Evolutionary conservation across 2,113 vertebrate genomes (phyloP), one percentile per base, ranked within the genome.

Genomic region (Delphinus delphis): DNA sequence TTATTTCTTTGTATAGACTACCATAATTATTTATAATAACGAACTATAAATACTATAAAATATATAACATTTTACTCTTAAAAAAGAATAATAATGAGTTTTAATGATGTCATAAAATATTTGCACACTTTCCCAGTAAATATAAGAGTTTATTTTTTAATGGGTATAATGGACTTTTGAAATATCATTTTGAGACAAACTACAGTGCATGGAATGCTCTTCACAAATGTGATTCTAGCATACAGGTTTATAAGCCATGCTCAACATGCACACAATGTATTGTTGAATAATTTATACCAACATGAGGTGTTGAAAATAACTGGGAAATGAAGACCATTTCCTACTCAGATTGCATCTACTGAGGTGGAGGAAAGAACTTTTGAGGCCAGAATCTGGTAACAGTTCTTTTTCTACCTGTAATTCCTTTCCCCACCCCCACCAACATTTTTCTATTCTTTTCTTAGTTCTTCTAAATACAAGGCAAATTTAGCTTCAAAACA

Each of bases 201-300:
- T 58, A 9, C 84, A 80, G 74, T 95, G 2, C 17, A 81, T 80
- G 20, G 23, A 83, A 44, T 38, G 50, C 2, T 60, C 12, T 65
- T 93, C 44, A 96, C 33, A 81, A 95, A 73, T 79, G 53, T 26
- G 73, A 96, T 31, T 65, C 23, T 65, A 17, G 2, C 10, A 70
- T 21, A 28, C 7, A 12, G 89, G 47, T 68, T 84, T 88, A 81
- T 65, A 93, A 38, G 44, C 21, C 8, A 65, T 65, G 18, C 14
- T 89, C 38, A 73, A 33, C 41, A 89, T 81, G 33, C 53, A 93
- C 23, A 77, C 9, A 50, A 82, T 53, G 73, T 86, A 93, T 86
- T 79, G 36, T 55, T 86, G 97, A 95, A 86, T 96, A 73, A 94
- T 95, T 94, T 89, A 90, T 96, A 73, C 4, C 60, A 79, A 31